Evolutionary conservation across 2,113 vertebrate species (phyloP).

Genomic region (Marmota monax): DNA sequence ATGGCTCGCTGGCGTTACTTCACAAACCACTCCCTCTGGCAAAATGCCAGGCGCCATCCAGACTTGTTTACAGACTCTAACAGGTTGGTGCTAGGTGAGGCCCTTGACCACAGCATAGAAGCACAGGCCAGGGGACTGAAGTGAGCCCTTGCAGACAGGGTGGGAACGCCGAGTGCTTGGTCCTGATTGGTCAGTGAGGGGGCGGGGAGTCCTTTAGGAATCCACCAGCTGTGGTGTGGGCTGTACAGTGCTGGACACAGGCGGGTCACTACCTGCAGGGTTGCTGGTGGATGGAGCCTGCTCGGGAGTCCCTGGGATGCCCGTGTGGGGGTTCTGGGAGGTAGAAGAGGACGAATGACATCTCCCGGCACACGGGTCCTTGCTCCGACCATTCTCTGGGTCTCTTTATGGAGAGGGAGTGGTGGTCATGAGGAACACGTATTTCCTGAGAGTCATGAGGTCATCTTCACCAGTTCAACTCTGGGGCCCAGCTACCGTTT

Average conservation of each 20-base stretch:
- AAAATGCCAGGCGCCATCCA: too few relatives aligned
- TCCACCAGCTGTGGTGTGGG: rapidly evolving
- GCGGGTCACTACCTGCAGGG: too few relatives aligned
- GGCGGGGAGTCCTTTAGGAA: rapidly evolving
- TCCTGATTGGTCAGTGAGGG: rapidly evolving
- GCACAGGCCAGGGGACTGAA: not conserved
- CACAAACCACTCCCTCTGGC: too few relatives aligned
- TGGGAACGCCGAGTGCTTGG: not conserved
- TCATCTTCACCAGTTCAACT: not conserved
- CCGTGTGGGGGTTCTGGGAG: not conserved
- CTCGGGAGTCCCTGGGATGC: not conserved
- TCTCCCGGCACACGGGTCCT: rapidly evolving
- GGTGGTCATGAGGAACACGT: not conserved
- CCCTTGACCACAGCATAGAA: too few relatives aligned
- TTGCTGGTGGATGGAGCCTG: rapidly evolving
- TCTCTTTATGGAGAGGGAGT: not conserved
- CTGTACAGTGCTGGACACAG: not conserved
- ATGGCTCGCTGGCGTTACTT: too few relatives aligned
- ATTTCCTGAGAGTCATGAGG: not conserved
- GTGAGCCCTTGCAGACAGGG: not conserved
- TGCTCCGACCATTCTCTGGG: not conserved
- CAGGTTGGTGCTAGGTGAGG: too few relatives aligned
- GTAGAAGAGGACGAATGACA: not conserved
- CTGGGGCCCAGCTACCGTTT: not conserved
- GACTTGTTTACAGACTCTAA: too few relatives aligned